Evolutionary conservation across 2,888 invertebrate species (phyloP), one percentile per base, ranked within the genome.

Genomic region (Drosophila nigricruria): DNA sequence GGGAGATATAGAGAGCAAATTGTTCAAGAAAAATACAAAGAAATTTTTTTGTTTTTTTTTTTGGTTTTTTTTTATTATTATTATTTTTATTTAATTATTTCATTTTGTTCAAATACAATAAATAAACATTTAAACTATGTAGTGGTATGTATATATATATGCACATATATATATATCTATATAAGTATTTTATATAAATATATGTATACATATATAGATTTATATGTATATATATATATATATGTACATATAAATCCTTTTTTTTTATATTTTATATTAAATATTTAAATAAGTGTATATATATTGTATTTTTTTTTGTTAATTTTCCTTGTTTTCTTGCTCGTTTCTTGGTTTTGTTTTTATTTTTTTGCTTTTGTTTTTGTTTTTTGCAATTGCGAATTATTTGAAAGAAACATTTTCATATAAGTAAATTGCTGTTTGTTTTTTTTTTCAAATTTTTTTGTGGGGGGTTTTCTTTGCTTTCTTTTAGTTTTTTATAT

Each of bases 51-150:
- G 8, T 30, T 59, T 50, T 45, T 43, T 49, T 30, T 59, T 50
- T 45, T 43, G 30, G 5, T 3, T n/a, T 38, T 38, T 5, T 36
- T 10, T 32, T 60, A 58, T 53, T 69, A 60, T 62, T 59, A 57
- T 63, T 63, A 74, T 54, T 84, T 83, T 89, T 83, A 83, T 89
- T 83, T 69, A 87, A 83, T 84, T 83, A 50, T 73, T 87, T 74
- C 72, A 66, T 74, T 70, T 72, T 70, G 65, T 81, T 89, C 62
- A 89, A 83, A 87, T 83, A 83, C 83, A 83, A 83, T 83, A 89
- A 83, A 90, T 82, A 89, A 90, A 91, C 91, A 84, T 90, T 90
- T 83, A 88, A 90, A 83, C 89, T 90, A 86, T 90, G 59, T 90
- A 77, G 77, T 88, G 80, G 75, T 88, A 86, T 87, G 73, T 89